Evolutionary conservation across 2,113 vertebrate genomes (phyloP), one percentile per base, ranked within the genome.

Genomic region (Catharus minimus): DNA sequence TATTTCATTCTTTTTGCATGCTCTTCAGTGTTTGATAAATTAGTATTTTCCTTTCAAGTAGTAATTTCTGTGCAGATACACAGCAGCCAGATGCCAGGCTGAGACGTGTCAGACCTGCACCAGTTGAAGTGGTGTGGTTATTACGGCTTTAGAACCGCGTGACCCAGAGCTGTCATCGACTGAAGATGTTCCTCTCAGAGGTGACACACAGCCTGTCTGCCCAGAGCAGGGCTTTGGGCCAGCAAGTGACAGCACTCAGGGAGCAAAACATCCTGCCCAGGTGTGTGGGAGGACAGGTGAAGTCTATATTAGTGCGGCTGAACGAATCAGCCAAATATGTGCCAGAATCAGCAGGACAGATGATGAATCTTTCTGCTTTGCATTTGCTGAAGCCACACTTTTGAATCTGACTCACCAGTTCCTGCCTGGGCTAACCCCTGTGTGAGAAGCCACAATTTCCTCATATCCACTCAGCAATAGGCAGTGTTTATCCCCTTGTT

Each of bases 321-420:
- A 75, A 56, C 0, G 0, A 82, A 30, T 8, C 62, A 87, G 58
- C 18, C 32, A 36, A 46, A 23, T 5, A 17, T 0, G 3, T 8
- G 2, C 44, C 65, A 50, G 43, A 22, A 52, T 21, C 84, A 39
- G 72, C 41, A 3, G 3, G 36, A 33, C 39, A 56, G 49, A 13
- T 36, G n/a, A 67, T 9, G 28, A 69, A 73, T 50, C n/a, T 18
- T 55, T 11, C 19, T 1, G 1, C 20, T 69, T 14, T 46, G 24
- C 23, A 26, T 56, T 57, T 62, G 39, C 56, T 57, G 33, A 83
- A 74, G 68, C 33, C 65, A 55, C 11, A 8, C 11, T 33, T 68
- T 17, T 27, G 49, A n/a, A 21, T 21, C n/a, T 2, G 4, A 61
- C 33, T 83, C 43, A 58, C 13, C 24, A 38, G 16, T 11, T 47